Evolutionary conservation across 2,113 vertebrate genomes (phyloP).

Genomic region (Cariama cristata): DNA sequence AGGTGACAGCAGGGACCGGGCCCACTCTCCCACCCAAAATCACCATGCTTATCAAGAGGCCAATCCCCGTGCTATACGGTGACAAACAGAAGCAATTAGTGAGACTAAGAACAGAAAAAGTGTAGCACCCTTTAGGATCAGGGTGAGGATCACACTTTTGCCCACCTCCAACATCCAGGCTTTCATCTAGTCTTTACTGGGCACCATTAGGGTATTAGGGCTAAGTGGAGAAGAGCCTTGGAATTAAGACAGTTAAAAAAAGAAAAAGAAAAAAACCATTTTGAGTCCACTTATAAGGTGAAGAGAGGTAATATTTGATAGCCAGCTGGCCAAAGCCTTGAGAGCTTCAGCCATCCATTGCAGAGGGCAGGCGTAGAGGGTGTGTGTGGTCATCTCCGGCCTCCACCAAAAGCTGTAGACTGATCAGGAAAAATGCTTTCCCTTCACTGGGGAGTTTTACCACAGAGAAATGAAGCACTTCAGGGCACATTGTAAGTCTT

Average conservation of each 20-base stretch:
- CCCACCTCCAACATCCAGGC: not conserved
- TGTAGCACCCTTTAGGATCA: not conserved
- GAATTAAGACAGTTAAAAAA: not conserved
- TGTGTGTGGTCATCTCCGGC: not conserved
- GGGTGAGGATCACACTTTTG: not conserved
- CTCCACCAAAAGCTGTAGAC: not conserved
- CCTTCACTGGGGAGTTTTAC: not conserved
- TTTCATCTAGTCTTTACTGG: not conserved
- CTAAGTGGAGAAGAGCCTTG: not conserved
- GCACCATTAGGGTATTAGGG: not conserved
- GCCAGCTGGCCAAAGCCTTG: not conserved
- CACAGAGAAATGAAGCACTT: not conserved
- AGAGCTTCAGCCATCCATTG: not conserved
- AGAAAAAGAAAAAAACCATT: not conserved
- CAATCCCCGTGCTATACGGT: fast-evolving
- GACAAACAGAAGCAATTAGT: not conserved
- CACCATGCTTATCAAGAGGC: fast-evolving
- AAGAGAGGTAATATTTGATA: not conserved
- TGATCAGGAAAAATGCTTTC: not conserved
- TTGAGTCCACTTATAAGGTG: not conserved
- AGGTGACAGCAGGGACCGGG: not conserved
- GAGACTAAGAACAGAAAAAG: not conserved
- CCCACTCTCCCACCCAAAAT: not conserved
- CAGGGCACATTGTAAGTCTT: not conserved
- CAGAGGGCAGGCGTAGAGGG: not conserved